A percentile compares a stretch with the other conserved stretches of the same genome.
Conservation (phyloP, 2,888 invertebrate genomes). For the Epinotia nisella region DNA sequence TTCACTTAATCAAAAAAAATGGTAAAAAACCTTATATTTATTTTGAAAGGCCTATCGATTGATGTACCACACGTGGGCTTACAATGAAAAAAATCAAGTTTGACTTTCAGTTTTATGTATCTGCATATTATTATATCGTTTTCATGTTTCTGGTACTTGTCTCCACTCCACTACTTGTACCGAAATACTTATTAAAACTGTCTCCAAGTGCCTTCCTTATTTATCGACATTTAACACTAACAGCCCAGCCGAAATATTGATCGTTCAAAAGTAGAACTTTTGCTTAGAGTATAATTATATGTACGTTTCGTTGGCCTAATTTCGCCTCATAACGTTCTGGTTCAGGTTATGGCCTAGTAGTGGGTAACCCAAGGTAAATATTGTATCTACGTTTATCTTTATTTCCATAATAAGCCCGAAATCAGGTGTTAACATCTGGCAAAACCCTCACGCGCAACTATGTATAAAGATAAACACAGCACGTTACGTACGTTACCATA, state of each 20-base stretch:
- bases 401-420: background rate
- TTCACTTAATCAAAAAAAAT: too few relatives aligned
- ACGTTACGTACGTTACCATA: too few relatives aligned
- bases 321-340: constrained; percentile 1
- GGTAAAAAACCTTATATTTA: too few relatives aligned
- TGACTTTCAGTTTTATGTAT: too few relatives aligned
- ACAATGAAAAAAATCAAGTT: too few relatives aligned
- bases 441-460: background rate
- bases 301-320: constrained; percentile 11
- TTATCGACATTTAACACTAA: background rate
- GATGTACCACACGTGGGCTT: too few relatives aligned
- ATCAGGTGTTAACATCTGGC: background rate
- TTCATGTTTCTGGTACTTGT: too few relatives aligned
- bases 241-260: constrained; percentile 14
- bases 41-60: too few relatives aligned
- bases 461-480: too few relatives aligned
- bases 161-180: too few relatives aligned
- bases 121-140: too few relatives aligned
- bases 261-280: constrained; percentile 11
- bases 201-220: background rate
- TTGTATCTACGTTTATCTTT: background rate
- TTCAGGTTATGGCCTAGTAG: background rate
- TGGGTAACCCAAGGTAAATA: background rate
- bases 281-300: too few relatives aligned
- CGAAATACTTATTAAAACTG: background rate